Conservation (phyloP, 2,113 vertebrate species). For the Mormoops blainvillei region DNA sequence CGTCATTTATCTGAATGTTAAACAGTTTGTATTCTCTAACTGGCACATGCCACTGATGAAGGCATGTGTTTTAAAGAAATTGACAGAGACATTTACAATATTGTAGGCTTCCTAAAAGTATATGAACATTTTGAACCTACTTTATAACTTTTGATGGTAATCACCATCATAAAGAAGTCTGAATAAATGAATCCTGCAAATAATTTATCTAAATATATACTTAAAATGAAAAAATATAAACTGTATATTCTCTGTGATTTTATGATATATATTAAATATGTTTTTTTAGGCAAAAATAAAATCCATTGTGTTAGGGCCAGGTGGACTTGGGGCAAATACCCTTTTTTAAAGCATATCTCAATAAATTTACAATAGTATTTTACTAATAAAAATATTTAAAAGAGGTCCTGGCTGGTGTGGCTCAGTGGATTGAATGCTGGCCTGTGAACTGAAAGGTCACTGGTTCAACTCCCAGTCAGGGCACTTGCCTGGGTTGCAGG, state of each 20-base stretch:
- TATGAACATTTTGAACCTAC: neutral
- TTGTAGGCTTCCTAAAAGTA: neutral
- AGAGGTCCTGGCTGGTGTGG: neutral
- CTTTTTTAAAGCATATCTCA: neutral
- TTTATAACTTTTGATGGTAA: neutral
- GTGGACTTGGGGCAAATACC: neutral
- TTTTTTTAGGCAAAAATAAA: conserved; percentile 22
- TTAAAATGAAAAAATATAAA: conserved; percentile 18
- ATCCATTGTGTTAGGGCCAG: neutral
- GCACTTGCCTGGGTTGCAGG: too few species aligned
- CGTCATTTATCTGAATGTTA: conserved; percentile 19
- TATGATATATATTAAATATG: neutral
- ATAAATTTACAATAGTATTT: neutral
- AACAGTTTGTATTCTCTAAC: neutral
- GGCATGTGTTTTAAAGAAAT: neutral
- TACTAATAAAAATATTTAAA: neutral
- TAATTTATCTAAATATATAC: conserved; percentile 5
- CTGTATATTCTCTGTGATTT: neutral
- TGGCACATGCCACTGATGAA: neutral
- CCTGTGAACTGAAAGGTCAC: too few species aligned
- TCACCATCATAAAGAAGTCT: neutral
- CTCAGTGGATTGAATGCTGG: too few species aligned
- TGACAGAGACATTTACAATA: neutral
- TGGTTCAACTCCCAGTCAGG: too few species aligned
- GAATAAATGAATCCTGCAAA: neutral